These are phyloP conservation scores for Chiridota heheva DNA, from an alignment of 35 echinoderm and acorn worm genomes.

Conservation along the genomic window DNA sequence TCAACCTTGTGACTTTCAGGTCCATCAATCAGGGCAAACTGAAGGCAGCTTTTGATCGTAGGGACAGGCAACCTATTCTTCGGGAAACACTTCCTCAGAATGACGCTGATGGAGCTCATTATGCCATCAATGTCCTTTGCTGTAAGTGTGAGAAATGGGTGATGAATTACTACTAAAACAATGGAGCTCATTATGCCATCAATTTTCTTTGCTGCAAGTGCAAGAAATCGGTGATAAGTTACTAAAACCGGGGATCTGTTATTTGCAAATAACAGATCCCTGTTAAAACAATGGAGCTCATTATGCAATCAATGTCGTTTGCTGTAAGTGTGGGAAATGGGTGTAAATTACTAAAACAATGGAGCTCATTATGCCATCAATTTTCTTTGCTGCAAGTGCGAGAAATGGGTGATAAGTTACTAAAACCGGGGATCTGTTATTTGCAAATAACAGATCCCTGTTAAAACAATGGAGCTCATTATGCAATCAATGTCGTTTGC, in stretches of 20 bases:
- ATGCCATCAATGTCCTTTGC: conserved; percentile 80
- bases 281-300: too few species aligned
- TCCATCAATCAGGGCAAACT: conserved; percentile 56
- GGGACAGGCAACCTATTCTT: conserved; percentile 87
- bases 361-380: conserved; percentile 66
- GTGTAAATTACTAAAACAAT: too few species aligned
- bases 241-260: neutral
- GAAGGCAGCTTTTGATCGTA: conserved; percentile 79
- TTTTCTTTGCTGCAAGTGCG: conserved; percentile 69
- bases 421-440: neutral
- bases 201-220: neutral
- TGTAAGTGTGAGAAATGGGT: conserved; percentile 15
- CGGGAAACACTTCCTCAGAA: conserved; percentile 91
- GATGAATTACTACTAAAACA: neutral
- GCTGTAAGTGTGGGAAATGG: too few species aligned
- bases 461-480: too few species aligned
- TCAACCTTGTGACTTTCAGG: too few species aligned
- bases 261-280: too few species aligned
- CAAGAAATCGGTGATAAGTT: too few species aligned
- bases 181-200: neutral
- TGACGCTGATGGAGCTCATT: conserved; percentile 75
- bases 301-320: too few species aligned
- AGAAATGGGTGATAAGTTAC: neutral
- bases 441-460: too few species aligned
- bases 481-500: too few species aligned